These are phyloP conservation scores for Tholera decimalis DNA, from an alignment of 2,888 invertebrate genomes.

Conservation along the genomic window DNA sequence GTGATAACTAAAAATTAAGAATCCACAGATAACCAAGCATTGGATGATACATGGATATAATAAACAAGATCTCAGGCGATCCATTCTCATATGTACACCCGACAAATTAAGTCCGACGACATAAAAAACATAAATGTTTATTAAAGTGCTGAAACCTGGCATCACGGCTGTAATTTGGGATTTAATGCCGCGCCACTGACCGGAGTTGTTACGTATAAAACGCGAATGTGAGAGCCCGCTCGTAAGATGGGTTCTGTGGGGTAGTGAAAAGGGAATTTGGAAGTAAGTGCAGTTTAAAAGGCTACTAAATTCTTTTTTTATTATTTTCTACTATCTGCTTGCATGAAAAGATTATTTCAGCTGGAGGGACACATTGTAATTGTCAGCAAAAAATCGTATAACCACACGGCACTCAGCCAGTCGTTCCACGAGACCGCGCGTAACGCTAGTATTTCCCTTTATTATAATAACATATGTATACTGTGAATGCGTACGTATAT, in stretches of 20 bases:
- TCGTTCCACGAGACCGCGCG: no score
- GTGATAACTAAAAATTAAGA: slow-evolving; percentile 2
- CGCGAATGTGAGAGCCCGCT: slow-evolving; percentile 22
- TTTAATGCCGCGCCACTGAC: slow-evolving; percentile 64
- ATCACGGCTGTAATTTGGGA: slow-evolving; percentile 67
- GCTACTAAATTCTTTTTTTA: no score
- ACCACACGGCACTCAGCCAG: no score
- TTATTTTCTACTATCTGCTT: no score
- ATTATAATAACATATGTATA: no score
- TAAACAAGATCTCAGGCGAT: slow-evolving; percentile 49
- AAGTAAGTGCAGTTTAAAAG: slow-evolving; percentile 1
- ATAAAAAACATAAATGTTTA: slow-evolving; percentile 70
- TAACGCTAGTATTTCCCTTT: no score
- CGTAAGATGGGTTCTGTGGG: slow-evolving; percentile 50
- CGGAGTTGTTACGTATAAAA: slow-evolving; percentile 49
- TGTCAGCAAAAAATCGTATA: no score
- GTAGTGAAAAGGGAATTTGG: slow-evolving; percentile 14
- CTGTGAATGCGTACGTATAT: no score
- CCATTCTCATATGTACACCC: slow-evolving; percentile 61
- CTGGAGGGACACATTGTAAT: no score
- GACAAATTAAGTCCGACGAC: slow-evolving; percentile 64
- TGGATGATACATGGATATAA: slow-evolving; percentile 46
- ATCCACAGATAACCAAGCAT: slow-evolving; percentile 28
- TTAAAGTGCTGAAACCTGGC: slow-evolving; percentile 69
- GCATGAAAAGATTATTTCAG: no score